Conservation (phyloP, 2,888 invertebrate species). For the Anoplius nigerrimus region DNA sequence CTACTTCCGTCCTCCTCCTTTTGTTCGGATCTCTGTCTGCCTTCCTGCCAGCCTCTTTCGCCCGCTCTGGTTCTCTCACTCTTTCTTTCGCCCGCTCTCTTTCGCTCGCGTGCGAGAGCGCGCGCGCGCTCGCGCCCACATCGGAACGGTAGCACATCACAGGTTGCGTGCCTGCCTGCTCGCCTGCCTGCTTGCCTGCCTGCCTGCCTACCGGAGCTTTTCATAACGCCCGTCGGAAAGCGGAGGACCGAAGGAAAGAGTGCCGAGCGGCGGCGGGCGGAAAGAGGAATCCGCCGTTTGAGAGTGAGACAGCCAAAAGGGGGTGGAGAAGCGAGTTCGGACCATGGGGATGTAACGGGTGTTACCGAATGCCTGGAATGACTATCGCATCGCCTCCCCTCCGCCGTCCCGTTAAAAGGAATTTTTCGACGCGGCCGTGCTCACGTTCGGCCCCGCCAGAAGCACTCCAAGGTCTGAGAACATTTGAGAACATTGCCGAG, state of each 20-base stretch:
- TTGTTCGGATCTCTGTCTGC: background rate
- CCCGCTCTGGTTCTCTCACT: constrained; percentile 22
- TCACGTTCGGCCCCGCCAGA: too few relatives aligned
- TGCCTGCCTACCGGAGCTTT: constrained; percentile 56
- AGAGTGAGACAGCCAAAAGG: constrained; percentile 41
- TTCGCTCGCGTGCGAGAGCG: constrained; percentile 42
- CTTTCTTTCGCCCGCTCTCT: constrained; percentile 35
- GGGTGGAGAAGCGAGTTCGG: constrained; percentile 30
- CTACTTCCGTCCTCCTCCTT: constrained; percentile 22
- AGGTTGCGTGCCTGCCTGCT: constrained; percentile 25
- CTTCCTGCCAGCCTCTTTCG: background rate
- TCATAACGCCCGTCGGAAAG: constrained; percentile 42
- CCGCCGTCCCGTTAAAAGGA: too few relatives aligned
- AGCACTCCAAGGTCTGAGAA: too few relatives aligned
- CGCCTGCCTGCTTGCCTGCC: too few relatives aligned
- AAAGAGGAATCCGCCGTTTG: constrained; percentile 19
- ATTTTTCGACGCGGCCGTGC: too few relatives aligned
- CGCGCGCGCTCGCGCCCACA: constrained; percentile 43
- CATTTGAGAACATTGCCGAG: too few relatives aligned
- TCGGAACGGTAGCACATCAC: constrained; percentile 59
- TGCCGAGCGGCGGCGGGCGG: constrained; percentile 17
- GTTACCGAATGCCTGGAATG: constrained; percentile 31
- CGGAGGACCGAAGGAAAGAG: constrained; percentile 27
- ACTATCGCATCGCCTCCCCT: too few relatives aligned
- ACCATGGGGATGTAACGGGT: constrained; percentile 51